phyloP scores from a whole-genome alignment of 92 coral and sea anemone genomes.

The Blastomussa wellsi region DNA sequence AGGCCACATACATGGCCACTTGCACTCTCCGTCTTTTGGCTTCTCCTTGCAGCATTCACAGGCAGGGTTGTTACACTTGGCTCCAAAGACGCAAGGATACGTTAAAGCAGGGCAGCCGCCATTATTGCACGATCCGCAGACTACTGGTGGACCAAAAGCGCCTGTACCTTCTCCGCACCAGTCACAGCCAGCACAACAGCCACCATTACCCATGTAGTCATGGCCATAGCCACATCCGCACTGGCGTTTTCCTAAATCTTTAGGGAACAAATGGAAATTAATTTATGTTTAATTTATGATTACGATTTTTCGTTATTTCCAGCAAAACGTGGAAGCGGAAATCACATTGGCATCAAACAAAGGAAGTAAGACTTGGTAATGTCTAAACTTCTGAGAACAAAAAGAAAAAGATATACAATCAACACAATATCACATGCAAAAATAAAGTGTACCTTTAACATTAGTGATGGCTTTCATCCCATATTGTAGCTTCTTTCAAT shows the following conservation, averaged over 20 bases:
- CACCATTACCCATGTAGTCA: constrained; percentile 27
- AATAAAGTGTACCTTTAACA: neutral
- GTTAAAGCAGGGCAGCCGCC: constrained; percentile 74
- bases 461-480: neutral
- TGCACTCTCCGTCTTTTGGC: constrained; percentile 81
- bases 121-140: constrained; percentile 74
- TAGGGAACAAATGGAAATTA: neutral
- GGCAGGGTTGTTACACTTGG: constrained; percentile 70
- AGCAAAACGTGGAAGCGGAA: neutral
- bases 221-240: constrained; percentile 31
- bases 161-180: constrained; percentile 74
- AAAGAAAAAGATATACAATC: neutral
- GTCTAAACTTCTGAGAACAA: neutral
- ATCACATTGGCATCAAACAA: neutral
- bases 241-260: constrained; percentile 54
- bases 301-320: too few species aligned
- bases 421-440: neutral
- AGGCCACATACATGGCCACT: constrained; percentile 97
- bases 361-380: neutral
- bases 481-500: neutral
- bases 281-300: neutral
- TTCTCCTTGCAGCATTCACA: constrained; percentile 76
- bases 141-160: constrained; percentile 68
- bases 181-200: constrained; percentile 49
- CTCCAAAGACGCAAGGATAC: constrained; percentile 75